Conservation (phyloP, 2,888 invertebrate species). For the Anodontia alba region DNA sequence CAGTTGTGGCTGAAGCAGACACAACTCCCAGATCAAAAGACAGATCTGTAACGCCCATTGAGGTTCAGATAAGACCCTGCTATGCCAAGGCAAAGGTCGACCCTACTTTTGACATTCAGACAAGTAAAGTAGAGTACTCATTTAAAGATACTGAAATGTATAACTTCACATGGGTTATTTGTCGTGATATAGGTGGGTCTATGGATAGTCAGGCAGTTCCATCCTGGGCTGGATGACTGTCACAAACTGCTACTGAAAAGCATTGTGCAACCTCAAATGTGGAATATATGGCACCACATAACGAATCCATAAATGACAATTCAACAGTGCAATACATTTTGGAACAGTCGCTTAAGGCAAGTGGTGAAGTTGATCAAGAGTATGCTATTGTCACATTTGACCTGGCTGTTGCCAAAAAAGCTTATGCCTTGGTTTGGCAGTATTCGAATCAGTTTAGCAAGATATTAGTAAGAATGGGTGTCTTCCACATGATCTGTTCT, state of each 20-base stretch:
- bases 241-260: too few species aligned
- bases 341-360: too few species aligned
- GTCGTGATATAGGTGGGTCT: slow-evolving; percentile 13
- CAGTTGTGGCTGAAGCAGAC: not conserved
- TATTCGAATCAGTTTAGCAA: not conserved
- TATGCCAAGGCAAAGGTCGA: slow-evolving; percentile 37
- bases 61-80: slow-evolving; percentile 27
- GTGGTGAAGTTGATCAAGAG: not conserved
- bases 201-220: slow-evolving; percentile 15
- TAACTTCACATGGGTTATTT: slow-evolving; percentile 30
- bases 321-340: slow-evolving; percentile 16
- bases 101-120: slow-evolving; percentile 23
- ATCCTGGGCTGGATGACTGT: slow-evolving; percentile 36
- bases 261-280: not conserved
- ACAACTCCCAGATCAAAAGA: not conserved
- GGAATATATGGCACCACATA: not conserved
- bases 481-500: not conserved
- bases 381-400: not conserved
- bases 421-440: slow-evolving; percentile 49
- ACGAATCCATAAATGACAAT: not conserved
- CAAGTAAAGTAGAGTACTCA: not conserved
- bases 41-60: not conserved
- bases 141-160: not conserved
- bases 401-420: slow-evolving; percentile 47
- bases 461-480: not conserved